Evolutionary conservation across 2,797 vertebrate species (phyloP).

Genomic region (Micropoecilia bifurca): DNA sequence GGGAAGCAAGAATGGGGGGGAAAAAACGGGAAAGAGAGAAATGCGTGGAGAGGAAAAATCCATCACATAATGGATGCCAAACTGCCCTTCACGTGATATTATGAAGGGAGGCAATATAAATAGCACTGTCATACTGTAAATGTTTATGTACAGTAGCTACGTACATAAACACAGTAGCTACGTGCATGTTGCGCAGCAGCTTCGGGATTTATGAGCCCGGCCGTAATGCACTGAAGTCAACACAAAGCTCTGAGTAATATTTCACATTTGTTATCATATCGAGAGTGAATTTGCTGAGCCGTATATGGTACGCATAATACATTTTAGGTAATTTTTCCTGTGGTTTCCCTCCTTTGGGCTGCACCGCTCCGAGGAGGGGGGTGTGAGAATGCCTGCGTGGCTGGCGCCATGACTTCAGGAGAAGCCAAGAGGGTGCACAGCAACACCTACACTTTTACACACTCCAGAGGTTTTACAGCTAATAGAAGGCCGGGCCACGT

Average conservation of each 20-base stretch:
- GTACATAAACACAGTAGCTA: conserved; percentile 71
- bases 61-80: conserved; percentile 79
- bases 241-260: conserved; percentile 81
- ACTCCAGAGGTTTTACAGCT: conserved; percentile 57
- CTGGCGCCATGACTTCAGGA: conserved; percentile 17
- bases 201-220: conserved; percentile 78
- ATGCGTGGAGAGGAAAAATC: conserved; percentile 61
- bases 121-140: conserved; percentile 81
- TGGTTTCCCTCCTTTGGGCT: conserved; percentile 59
- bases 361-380: conserved; percentile 20
- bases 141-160: conserved; percentile 82
- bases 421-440: background rate
- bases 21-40: conserved; percentile 65
- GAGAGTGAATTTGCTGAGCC: conserved; percentile 81
- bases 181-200: conserved; percentile 68
- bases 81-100: conserved; percentile 79
- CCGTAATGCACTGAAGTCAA: conserved; percentile 77
- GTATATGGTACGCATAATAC: conserved; percentile 75
- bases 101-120: conserved; percentile 83
- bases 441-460: conserved; percentile 41
- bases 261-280: conserved; percentile 84
- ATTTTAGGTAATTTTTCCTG: conserved; percentile 76
- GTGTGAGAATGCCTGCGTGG: conserved; percentile 2
- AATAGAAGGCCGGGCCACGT: conserved; percentile 37
- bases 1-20: conserved; percentile 58